A percentile compares a stretch with the other conserved stretches of the same genome.
phyloP scores from a whole-genome alignment of 2,797 vertebrate species.

The Eulemur rubriventer region DNA sequence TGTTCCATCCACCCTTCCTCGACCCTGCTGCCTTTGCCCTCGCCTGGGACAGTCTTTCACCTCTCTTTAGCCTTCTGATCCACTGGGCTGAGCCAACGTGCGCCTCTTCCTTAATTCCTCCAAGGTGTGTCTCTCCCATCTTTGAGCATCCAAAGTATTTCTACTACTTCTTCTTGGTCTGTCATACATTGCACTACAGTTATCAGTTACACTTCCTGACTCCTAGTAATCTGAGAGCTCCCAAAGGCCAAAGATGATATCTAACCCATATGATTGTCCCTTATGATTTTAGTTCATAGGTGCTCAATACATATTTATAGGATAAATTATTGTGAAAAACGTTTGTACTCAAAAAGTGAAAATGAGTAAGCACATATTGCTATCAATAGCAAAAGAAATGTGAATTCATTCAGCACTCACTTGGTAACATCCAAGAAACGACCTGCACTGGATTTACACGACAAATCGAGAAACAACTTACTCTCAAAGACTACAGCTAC shows the following conservation, averaged over 20 bases:
- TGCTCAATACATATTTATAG: not conserved
- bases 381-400: not conserved
- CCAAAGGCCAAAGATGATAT: not conserved
- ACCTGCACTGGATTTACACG: not conserved
- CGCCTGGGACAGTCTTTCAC: not conserved
- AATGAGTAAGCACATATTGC: not conserved
- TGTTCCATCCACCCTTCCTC: not conserved
- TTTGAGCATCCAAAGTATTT: not conserved
- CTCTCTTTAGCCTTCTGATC: no score
- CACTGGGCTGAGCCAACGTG: not conserved
- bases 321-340: not conserved
- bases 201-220: not conserved
- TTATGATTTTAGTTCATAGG: not conserved
- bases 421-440: not conserved
- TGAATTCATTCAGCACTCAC: not conserved
- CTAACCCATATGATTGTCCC: not conserved
- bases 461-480: not conserved
- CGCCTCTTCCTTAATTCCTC: not conserved
- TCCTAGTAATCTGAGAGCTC: not conserved
- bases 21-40: not conserved
- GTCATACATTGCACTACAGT: not conserved
- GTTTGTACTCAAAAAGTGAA: not conserved
- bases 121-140: not conserved
- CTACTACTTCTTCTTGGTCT: not conserved
- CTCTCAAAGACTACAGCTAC: not conserved